Evolutionary conservation across 2,113 vertebrate species (phyloP).

Genomic region (Lamprotornis superbus): DNA sequence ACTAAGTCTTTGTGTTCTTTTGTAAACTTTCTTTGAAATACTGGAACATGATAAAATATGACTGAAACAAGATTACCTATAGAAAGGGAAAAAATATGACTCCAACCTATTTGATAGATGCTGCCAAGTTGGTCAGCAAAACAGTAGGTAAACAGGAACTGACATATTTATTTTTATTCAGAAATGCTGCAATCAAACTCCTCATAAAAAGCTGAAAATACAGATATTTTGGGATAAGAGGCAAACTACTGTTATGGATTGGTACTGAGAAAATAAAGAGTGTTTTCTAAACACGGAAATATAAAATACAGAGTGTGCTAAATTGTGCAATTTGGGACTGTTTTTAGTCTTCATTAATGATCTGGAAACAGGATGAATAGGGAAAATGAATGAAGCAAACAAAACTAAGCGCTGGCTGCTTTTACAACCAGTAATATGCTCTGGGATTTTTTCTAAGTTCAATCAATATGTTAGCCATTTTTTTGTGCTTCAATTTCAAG

Average conservation of each 20-base stretch:
- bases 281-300: conserved; percentile 13
- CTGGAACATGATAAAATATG: neutral
- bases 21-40: neutral
- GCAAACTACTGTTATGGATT: neutral
- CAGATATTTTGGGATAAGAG: conserved; percentile 1
- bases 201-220: neutral
- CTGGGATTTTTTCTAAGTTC: neutral
- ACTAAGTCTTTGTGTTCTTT: neutral
- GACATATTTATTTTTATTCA: conserved; percentile 5
- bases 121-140: neutral
- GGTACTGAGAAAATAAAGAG: neutral
- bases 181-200: neutral
- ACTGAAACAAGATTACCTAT: neutral
- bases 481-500: neutral
- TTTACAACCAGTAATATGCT: neutral
- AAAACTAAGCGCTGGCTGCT: neutral
- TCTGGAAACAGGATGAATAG: conserved; percentile 21
- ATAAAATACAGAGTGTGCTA: conserved; percentile 2
- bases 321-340: neutral
- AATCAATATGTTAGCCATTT: neutral
- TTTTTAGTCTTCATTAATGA: conserved; percentile 42
- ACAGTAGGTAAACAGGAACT: neutral
- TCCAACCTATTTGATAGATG: neutral
- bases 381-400: neutral
- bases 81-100: neutral